phyloP scores from a whole-genome alignment of 2,888 invertebrate species.

The Parnassius mnemosyne region DNA sequence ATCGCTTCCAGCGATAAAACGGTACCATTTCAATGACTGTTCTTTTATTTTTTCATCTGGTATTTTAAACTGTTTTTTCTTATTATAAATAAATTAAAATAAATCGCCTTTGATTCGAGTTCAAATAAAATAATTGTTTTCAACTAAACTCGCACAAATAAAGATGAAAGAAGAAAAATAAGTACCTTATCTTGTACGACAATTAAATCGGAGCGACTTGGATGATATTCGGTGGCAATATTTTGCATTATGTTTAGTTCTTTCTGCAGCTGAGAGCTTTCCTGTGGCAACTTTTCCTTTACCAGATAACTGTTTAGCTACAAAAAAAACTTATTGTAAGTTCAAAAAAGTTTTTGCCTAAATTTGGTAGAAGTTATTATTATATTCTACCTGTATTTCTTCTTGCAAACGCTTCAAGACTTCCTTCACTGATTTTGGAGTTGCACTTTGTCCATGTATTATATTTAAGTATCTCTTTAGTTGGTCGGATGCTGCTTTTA shows the following conservation, averaged over 20 bases:
- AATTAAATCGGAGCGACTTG: conserved; percentile 83
- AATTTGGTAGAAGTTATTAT: too few species aligned
- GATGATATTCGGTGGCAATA: conserved; percentile 83
- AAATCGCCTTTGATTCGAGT: too few species aligned
- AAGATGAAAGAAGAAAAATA: too few species aligned
- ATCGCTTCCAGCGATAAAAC: too few species aligned
- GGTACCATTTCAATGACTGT: too few species aligned
- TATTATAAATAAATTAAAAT: too few species aligned
- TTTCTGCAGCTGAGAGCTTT: conserved; percentile 82
- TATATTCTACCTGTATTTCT: conserved; percentile 81
- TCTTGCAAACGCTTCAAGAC: conserved; percentile 87
- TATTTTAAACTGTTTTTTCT: too few species aligned
- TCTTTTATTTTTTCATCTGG: too few species aligned
- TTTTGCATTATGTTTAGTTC: conserved; percentile 85
- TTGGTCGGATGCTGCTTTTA: conserved; percentile 75
- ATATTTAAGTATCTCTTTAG: conserved; percentile 84
- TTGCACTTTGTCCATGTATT: conserved; percentile 72
- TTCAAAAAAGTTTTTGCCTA: too few species aligned
- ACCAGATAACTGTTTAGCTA: conserved; percentile 86
- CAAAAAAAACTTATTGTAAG: conserved; percentile 23
- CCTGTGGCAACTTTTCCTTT: conserved; percentile 89
- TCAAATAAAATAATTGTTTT: too few species aligned
- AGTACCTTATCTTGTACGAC: conserved; percentile 82
- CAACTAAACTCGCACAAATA: too few species aligned
- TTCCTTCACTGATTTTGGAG: conserved; percentile 80